Evolutionary conservation across 2,888 invertebrate species (phyloP), one percentile per base, ranked within the genome.

Genomic region (Chrysolina americana): DNA sequence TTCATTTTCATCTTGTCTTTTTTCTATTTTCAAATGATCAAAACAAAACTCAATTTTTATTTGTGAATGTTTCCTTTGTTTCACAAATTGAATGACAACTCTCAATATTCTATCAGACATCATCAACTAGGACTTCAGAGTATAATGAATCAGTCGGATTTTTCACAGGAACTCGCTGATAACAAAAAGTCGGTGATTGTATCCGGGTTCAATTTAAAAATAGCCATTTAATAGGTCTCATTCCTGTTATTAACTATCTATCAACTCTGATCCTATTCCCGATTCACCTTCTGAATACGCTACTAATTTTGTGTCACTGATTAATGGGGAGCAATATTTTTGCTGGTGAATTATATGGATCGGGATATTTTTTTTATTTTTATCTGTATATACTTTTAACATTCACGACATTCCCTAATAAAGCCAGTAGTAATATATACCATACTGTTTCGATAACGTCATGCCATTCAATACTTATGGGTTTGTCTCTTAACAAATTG

Each of bases 261-360:
- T 53, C 53, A 13, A 53, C 19, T 53, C 48, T 48, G 17, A 5
- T 53, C 19, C 21, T 53, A 53, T 21, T 23, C 21, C 13, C 3
- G 21, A 53, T 21, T 9, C 53, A 23, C 13, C 53, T 53, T 4
- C 21, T 19, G 19, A 53, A 53, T 53, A 15, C 1, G 53, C 23
- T 53, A 21, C 21, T 21, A 53, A 53, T 53, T 53, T 8, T 53
- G 53, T 53, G 53, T 53, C 53, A 21, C 53, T 53, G 53, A 53
- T 53, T 53, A 21, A 53, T 53, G 10, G 53, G n/a, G 13, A 53
- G 53, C 53, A 21, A 53, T 53, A 13, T 53, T 21, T 53, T 53
- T 53, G 53, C 21, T 13, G 10, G 21, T 53, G 53, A 53, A 21
- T 53, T 53, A 53, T 53, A 21, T 53, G 44, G 44, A 44, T 44